A percentile compares a stretch with the other conserved stretches of the same genome.
Evolutionary conservation across 2,888 invertebrate species (phyloP).

Genomic region (Parnassius apollo): DNA sequence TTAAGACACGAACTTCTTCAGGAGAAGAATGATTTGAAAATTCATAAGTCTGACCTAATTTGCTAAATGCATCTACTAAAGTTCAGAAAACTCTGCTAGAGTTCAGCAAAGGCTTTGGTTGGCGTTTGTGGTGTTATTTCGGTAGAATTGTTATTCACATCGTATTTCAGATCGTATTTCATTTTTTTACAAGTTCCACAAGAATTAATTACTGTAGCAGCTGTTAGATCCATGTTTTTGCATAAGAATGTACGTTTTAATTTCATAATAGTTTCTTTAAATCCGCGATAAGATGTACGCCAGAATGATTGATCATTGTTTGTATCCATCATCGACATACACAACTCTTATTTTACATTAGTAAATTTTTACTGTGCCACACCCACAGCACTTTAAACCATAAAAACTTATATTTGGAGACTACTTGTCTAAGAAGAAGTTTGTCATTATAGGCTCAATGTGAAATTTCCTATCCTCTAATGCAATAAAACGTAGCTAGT

Average conservation of each 20-base stretch:
- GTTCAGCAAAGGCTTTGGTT: no score
- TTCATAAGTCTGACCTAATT: not conserved
- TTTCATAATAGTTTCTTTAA: not conserved
- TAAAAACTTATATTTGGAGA: no score
- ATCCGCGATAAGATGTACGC: not conserved
- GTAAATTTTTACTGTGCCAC: not conserved
- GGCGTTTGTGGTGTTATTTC: not conserved
- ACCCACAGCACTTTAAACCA: no score
- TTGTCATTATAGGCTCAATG: no score
- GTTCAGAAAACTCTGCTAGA: not conserved
- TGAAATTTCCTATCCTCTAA: no score
- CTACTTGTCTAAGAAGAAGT: no score
- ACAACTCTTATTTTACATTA: not conserved
- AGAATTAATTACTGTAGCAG: not conserved
- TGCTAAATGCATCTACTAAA: not conserved
- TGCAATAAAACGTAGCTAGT: no score
- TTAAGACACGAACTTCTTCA: not conserved
- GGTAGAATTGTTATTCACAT: not conserved
- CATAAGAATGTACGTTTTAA: not conserved
- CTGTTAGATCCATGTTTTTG: slow-evolving; percentile 1
- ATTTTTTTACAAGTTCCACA: slow-evolving; percentile 3
- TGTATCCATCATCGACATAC: not conserved
- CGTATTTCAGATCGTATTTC: not conserved
- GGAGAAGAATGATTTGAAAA: not conserved
- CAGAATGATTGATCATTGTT: not conserved